A percentile compares a stretch with the other conserved stretches of the same genome.
These are phyloP conservation scores for Andricus grossulariae DNA, from an alignment of 1,140 invertebrate species.

Conservation along the genomic window DNA sequence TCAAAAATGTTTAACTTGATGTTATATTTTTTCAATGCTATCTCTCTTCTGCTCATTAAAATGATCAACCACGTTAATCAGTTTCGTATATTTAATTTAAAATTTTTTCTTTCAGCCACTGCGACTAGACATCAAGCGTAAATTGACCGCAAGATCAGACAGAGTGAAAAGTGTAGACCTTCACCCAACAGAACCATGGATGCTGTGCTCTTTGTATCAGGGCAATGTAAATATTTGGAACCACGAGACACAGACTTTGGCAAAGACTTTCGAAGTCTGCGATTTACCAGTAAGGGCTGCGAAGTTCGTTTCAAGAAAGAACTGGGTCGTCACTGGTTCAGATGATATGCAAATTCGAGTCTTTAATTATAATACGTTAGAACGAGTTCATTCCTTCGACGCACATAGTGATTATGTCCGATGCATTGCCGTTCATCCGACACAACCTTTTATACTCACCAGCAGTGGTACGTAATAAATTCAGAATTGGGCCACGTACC, in stretches of 20 bases:
- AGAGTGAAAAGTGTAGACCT: constrained; percentile 98
- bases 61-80: neutral
- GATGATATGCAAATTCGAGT: constrained; percentile 97
- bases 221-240: constrained; percentile 99
- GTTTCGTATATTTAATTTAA: constrained; percentile 24
- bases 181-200: constrained; percentile 98
- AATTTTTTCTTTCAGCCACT: constrained; percentile 83
- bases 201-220: constrained; percentile 98
- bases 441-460: constrained; percentile 97
- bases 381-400: constrained; percentile 96
- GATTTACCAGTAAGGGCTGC: constrained; percentile 96
- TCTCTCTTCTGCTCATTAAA: too few species aligned
- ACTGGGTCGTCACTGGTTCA: constrained; percentile 98
- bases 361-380: constrained; percentile 99
- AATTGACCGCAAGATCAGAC: constrained; percentile 96
- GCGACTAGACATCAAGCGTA: constrained; percentile 97
- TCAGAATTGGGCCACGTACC: too few species aligned
- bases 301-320: constrained; percentile 97
- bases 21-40: too few species aligned
- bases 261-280: constrained; percentile 97
- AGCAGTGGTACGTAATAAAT: constrained; percentile 87
- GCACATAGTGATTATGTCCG: constrained; percentile 99
- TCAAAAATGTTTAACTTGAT: neutral
- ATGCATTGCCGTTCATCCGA: constrained; percentile 97
- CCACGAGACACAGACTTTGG: constrained; percentile 93